These are phyloP conservation scores for Leiothrix lutea DNA, from an alignment of 2,113 vertebrate genomes.

Conservation along the genomic window DNA sequence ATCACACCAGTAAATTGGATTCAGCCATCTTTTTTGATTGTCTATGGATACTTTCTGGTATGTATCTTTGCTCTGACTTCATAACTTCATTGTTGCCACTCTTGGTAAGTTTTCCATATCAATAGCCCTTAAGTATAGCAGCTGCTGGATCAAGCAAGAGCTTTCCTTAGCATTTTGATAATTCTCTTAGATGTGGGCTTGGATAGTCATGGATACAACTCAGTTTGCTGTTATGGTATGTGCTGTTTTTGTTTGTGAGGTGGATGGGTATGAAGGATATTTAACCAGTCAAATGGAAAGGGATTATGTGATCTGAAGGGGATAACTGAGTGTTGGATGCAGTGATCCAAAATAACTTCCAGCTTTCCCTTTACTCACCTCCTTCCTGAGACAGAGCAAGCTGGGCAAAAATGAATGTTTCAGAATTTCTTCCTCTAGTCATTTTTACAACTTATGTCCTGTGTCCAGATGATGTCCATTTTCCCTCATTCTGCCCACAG, in stretches of 20 bases:
- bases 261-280: neutral
- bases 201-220: neutral
- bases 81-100: neutral
- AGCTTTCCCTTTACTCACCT: rapidly evolving
- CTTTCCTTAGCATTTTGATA: neutral
- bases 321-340: neutral
- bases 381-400: neutral
- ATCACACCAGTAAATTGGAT: neutral
- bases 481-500: neutral
- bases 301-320: neutral
- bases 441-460: neutral
- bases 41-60: neutral
- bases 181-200: neutral
- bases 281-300: neutral
- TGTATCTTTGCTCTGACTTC: neutral
- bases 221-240: neutral
- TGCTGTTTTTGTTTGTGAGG: neutral
- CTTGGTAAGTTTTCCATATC: neutral
- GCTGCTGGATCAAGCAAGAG: neutral
- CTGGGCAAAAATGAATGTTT: neutral
- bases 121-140: neutral
- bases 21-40: neutral
- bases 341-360: neutral
- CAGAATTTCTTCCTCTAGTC: neutral
- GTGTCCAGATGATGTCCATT: neutral